phyloP scores from a whole-genome alignment of 2,888 invertebrate genomes.

The Anthoptus insignis region DNA sequence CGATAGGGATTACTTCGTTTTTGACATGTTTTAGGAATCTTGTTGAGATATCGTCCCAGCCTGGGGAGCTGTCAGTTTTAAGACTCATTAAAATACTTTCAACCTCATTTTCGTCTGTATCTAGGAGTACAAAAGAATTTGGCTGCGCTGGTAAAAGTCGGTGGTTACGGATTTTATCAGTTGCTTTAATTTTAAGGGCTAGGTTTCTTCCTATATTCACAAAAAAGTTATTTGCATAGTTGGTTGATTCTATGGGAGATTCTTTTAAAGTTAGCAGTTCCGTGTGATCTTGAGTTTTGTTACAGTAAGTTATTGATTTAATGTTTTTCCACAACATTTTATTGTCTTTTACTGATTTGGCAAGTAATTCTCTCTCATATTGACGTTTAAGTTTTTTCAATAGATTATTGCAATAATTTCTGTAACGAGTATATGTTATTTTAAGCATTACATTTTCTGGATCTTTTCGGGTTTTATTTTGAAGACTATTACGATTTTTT shows the following conservation, averaged over 20 bases:
- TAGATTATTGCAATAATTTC: background rate
- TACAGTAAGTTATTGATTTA: constrained; percentile 1
- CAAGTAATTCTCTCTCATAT: constrained; percentile 18
- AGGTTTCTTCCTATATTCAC: constrained; percentile 6
- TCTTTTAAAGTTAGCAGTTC: constrained; percentile 11
- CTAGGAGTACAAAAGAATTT: constrained; percentile 16
- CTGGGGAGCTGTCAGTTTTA: constrained; percentile 15
- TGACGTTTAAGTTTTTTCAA: constrained; percentile 36
- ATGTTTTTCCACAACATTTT: constrained; percentile 20
- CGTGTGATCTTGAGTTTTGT: constrained; percentile 9
- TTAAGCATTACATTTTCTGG: background rate
- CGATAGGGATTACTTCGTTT: constrained; percentile 4
- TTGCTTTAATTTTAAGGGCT: background rate
- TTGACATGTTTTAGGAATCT: background rate
- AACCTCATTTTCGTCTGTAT: constrained; percentile 14
- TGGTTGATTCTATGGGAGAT: constrained; percentile 6
- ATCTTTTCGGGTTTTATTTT: constrained; percentile 3
- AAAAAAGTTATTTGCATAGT: constrained; percentile 20
- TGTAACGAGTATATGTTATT: background rate
- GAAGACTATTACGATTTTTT: constrained; percentile 24
- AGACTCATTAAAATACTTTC: background rate
- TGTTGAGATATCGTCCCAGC: constrained; percentile 9
- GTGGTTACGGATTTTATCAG: background rate
- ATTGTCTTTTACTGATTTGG: constrained; percentile 4
- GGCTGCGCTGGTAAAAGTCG: background rate